phyloP scores from a whole-genome alignment of 1,140 invertebrate species.

The Campoletis sonorensis region DNA sequence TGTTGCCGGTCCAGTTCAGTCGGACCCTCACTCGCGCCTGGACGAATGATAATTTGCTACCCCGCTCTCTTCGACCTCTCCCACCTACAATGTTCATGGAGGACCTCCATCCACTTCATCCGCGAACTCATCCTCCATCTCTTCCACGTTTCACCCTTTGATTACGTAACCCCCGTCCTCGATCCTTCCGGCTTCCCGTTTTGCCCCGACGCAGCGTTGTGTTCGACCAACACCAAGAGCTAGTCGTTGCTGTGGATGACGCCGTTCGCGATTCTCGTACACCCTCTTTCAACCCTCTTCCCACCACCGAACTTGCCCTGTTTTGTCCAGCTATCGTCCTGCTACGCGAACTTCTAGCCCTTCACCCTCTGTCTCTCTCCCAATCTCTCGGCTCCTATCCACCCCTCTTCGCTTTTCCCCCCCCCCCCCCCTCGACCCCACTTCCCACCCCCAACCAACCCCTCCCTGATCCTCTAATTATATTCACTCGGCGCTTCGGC shows the following conservation, averaged over 20 bases:
- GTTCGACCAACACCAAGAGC: slow-evolving; percentile 12
- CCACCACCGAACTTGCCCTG: slow-evolving; percentile 3
- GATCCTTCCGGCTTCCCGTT: slow-evolving; percentile 20
- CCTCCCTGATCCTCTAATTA: slow-evolving; percentile 75
- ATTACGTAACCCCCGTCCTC: slow-evolving; percentile 72
- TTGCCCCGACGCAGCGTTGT: slow-evolving; percentile 1
- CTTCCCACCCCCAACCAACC: slow-evolving; percentile 40
- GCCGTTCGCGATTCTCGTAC: slow-evolving; percentile 25
- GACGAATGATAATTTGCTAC: slow-evolving; percentile 75
- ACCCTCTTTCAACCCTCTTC: slow-evolving; percentile 31
- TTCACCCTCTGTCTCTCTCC: background rate
- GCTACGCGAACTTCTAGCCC: slow-evolving; percentile 27
- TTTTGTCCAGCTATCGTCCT: slow-evolving; percentile 12
- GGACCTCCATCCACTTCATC: slow-evolving; percentile 36
- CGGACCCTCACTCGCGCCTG: slow-evolving; percentile 67
- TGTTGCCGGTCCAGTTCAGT: slow-evolving; percentile 71
- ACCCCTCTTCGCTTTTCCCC: background rate
- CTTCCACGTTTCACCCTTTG: slow-evolving; percentile 69
- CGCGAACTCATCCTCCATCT: slow-evolving; percentile 51
- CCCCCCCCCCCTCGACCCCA: slow-evolving; percentile 58
- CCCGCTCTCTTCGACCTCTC: slow-evolving; percentile 51
- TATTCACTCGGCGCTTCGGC: slow-evolving; percentile 73
- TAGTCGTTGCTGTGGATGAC: slow-evolving; percentile 30
- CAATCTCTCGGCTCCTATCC: too few relatives aligned
- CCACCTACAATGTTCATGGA: slow-evolving; percentile 17